Evolutionary conservation across 1,140 invertebrate species (phyloP).

Genomic region (Reticulitermes speratus): DNA sequence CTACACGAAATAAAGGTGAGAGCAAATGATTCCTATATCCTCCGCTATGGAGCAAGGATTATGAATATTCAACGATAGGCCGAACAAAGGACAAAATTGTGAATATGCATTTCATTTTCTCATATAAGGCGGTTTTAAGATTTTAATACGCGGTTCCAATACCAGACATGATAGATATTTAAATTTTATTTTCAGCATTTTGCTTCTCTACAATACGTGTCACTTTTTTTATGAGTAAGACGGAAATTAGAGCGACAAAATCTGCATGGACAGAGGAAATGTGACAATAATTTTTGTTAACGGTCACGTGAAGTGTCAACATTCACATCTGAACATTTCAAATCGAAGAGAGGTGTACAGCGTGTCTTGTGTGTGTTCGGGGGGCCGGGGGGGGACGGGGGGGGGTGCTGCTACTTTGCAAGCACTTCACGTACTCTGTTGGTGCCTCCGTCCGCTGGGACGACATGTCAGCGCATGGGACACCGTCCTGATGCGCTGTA

Average conservation of each 20-base stretch:
- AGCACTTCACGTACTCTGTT: background rate
- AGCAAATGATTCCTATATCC: too few relatives aligned
- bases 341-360: background rate
- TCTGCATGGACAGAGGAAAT: background rate
- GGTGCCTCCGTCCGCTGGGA: background rate
- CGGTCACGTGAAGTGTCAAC: background rate
- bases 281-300: background rate
- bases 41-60: too few relatives aligned
- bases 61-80: too few relatives aligned
- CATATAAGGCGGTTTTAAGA: background rate
- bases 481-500: background rate
- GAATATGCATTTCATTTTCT: background rate
- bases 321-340: background rate
- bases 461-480: background rate
- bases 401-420: background rate
- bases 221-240: background rate
- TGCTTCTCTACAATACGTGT: background rate
- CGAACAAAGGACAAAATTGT: background rate
- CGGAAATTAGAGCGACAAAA: background rate
- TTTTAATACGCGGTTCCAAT: background rate
- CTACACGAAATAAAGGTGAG: too few relatives aligned
- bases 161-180: background rate
- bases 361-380: background rate
- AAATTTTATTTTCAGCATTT: background rate
- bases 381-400: background rate